Base-by-base conservation (phyloP, 2,797 vertebrate genomes). In the Luscinia megarhynchos region DNA sequence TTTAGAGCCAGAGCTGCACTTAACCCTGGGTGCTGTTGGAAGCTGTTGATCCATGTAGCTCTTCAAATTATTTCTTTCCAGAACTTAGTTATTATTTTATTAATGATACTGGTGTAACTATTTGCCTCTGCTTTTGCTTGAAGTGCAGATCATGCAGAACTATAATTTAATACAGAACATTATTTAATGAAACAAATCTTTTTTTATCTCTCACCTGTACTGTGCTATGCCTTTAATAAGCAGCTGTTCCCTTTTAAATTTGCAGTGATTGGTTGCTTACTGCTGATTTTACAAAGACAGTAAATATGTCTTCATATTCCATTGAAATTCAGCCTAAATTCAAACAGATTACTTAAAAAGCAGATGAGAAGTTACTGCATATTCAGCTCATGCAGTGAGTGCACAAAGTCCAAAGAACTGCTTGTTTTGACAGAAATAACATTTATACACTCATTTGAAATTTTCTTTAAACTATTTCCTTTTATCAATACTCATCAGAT, bases 391-490 rank as follows among this genome's bases (percentile, higher is more conserved):
- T 61, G 55, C 75, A 54, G 0, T 61, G 61, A 59, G 27, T 43
- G 27, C 32, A 43, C 24, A 43, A 61, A 75, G 59, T 89, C 74
- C 43, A 73, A 76, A 80, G 80, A 67, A 63, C 84, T 93, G 54
- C 91, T 96, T 95, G 75, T 93, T 73, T 94, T 84, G 43, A 58
- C 29, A 67, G 32, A 80, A 89, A 29, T 55, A 69, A 61, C n/a
- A 3, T 68, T 62, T 77, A 41, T 61, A 32, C 1, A 1, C 16
- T 59, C 12, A 63, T 85, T 62, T 72, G 14, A 78, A 58, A 46
- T 74, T 75, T 59, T 46, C 51, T 75, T 92, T 59, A 34, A 97
- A 76, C 23, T 62, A 17, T 78, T 90, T 92, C 57, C 46, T 87
- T 90, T 54, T 94, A 86, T 75, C 23, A 62, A 32, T 72, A 54